phyloP scores from a whole-genome alignment of 1,140 invertebrate species.

The Metaphire vulgaris region DNA sequence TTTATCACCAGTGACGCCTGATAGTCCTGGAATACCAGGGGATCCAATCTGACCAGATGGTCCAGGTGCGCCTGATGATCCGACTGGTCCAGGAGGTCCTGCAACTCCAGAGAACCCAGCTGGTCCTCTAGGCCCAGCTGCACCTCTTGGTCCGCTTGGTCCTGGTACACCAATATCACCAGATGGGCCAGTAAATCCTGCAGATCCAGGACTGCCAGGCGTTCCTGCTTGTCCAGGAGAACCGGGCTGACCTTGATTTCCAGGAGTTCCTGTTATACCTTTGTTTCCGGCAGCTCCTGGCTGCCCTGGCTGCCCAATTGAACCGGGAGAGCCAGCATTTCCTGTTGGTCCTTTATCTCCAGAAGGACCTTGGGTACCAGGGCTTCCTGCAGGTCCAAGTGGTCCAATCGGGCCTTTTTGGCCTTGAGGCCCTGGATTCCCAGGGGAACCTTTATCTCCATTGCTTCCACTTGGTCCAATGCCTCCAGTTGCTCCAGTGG shows the following conservation, averaged over 20 bases:
- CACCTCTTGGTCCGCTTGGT: slow-evolving; percentile 39
- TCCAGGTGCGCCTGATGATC: slow-evolving; percentile 13
- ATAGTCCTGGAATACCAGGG: background rate
- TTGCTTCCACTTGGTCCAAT: background rate
- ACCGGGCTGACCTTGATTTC: slow-evolving; percentile 24
- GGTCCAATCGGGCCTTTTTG: slow-evolving; percentile 6
- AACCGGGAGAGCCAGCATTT: slow-evolving; percentile 22
- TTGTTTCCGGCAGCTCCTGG: slow-evolving; percentile 24
- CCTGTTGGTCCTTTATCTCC: slow-evolving; percentile 29
- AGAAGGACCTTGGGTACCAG: slow-evolving; percentile 14
- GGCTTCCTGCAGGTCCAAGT: background rate
- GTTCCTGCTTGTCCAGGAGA: slow-evolving; percentile 17
- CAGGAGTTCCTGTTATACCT: slow-evolving; percentile 22
- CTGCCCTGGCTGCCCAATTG: slow-evolving; percentile 26
- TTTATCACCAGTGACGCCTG: background rate
- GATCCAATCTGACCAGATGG: background rate
- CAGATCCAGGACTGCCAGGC: slow-evolving; percentile 35
- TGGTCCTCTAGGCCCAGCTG: slow-evolving; percentile 10
- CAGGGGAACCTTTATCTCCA: slow-evolving; percentile 6
- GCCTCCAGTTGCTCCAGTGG: background rate
- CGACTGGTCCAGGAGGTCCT: slow-evolving; percentile 17
- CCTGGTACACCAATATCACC: slow-evolving; percentile 48
- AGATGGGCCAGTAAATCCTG: slow-evolving; percentile 44
- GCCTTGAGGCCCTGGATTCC: background rate
- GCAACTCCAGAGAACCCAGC: slow-evolving; percentile 19